Percentiles rank a stretch among this genome's conserved stretches.
Conservation (phyloP, 1,140 invertebrate genomes). For the Tetragnatha versicolor region DNA sequence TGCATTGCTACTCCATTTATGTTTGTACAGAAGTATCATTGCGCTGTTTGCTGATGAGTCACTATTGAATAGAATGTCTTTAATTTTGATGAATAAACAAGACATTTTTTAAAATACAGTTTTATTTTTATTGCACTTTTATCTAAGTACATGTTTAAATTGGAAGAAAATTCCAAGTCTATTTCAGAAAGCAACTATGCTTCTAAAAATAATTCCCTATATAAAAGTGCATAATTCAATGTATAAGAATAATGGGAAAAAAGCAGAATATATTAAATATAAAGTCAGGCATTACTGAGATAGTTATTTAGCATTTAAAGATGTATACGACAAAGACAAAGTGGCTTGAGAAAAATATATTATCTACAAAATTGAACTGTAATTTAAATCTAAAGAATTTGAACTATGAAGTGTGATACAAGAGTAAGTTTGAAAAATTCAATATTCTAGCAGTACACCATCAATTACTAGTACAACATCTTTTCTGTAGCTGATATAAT, state of each 20-base stretch:
- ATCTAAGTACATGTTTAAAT: slow-evolving; percentile 24
- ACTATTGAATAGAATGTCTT: no score
- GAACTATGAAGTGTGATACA: no score
- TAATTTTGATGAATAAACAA: no score
- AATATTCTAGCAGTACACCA: no score
- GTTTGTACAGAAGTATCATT: no score
- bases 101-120: slow-evolving; percentile 24
- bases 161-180: slow-evolving; percentile 3
- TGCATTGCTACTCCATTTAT: no score
- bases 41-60: no score
- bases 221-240: slow-evolving; percentile 22
- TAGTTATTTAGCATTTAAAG: not conserved
- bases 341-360: slow-evolving; percentile 9
- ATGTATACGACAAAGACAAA: slow-evolving; percentile 9
- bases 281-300: not conserved
- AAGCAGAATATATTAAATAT: not conserved
- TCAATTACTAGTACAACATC: no score
- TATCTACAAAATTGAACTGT: no score
- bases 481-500: no score
- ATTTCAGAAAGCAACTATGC: not conserved
- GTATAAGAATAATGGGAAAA: not conserved
- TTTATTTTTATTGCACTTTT: slow-evolving; percentile 24
- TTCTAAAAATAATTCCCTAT: slow-evolving; percentile 32
- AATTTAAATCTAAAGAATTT: no score
- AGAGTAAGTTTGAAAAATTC: no score